Evolutionary conservation across 2,797 vertebrate species (phyloP).

Genomic region (Pangasius macronema): DNA sequence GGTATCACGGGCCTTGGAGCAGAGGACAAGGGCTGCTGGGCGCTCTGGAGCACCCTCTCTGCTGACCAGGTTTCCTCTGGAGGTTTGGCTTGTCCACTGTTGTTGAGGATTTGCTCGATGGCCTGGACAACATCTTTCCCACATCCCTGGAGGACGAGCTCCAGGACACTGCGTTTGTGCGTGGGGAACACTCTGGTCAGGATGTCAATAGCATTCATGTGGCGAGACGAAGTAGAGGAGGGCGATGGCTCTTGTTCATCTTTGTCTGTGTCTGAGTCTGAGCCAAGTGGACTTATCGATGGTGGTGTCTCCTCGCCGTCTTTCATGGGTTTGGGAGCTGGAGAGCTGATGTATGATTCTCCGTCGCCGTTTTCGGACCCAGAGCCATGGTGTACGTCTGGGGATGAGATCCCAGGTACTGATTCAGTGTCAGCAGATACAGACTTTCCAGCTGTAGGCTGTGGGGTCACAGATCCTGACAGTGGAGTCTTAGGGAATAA

Average conservation of each 20-base stretch:
- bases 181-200: conserved; percentile 94
- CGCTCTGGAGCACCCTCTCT: conserved; percentile 77
- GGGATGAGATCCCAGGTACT: conserved; percentile 85
- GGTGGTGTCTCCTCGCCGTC: conserved; percentile 90
- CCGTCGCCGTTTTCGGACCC: conserved; percentile 95
- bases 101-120: conserved; percentile 98
- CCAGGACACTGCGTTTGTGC: conserved; percentile 93
- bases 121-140: conserved; percentile 98
- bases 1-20: conserved; percentile 88
- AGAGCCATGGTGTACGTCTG: conserved; percentile 86
- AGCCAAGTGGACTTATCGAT: conserved; percentile 91
- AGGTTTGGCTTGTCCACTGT: conserved; percentile 80
- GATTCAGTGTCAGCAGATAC: conserved; percentile 87
- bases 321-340: conserved; percentile 83
- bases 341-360: conserved; percentile 90
- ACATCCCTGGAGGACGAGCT: conserved; percentile 95
- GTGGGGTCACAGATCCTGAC: conserved; percentile 77
- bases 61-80: conserved; percentile 83
- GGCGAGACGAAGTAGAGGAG: conserved; percentile 80
- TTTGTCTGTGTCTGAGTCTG: conserved; percentile 91
- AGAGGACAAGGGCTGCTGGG: conserved; percentile 71
- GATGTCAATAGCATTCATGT: conserved; percentile 97
- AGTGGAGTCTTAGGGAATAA: conserved; percentile 88
- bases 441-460: conserved; percentile 81
- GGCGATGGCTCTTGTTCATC: conserved; percentile 85